Conservation (phyloP, 2,888 invertebrate species). For the Watsonalla binaria region DNA sequence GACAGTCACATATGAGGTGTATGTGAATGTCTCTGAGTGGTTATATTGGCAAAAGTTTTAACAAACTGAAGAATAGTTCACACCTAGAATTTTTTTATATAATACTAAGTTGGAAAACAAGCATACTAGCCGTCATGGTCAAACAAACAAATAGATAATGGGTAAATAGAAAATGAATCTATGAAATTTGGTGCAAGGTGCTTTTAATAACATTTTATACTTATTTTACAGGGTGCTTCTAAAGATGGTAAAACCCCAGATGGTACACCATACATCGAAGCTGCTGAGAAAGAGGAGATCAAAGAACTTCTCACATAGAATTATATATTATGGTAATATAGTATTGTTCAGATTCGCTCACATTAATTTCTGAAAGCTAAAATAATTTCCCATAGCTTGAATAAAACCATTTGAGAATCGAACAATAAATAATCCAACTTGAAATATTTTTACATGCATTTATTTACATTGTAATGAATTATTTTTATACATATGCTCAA, state of each 20-base stretch:
- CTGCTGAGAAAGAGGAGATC: constrained; percentile 95
- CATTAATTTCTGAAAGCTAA: constrained; percentile 55
- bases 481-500: constrained; percentile 67
- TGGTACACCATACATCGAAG: constrained; percentile 91
- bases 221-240: constrained; percentile 84
- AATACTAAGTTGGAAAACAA: too few relatives aligned
- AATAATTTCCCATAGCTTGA: constrained; percentile 12
- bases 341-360: constrained; percentile 38
- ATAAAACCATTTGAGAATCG: constrained; percentile 39
- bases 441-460: constrained; percentile 74
- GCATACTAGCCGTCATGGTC: too few relatives aligned
- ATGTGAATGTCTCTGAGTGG: too few relatives aligned
- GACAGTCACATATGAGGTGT: too few relatives aligned
- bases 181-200: too few relatives aligned
- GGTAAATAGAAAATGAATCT: too few relatives aligned
- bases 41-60: too few relatives aligned
- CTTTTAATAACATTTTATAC: neutral
- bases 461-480: constrained; percentile 70
- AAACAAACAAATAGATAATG: too few relatives aligned
- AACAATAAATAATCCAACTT: constrained; percentile 48
- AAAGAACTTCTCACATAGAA: constrained; percentile 82
- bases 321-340: constrained; percentile 18
- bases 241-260: constrained; percentile 92
- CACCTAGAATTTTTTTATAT: too few relatives aligned
- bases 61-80: too few relatives aligned